Evolutionary conservation across 1,140 invertebrate genomes (phyloP), one percentile per base, ranked within the genome.

Genomic region (Lerema accius): DNA sequence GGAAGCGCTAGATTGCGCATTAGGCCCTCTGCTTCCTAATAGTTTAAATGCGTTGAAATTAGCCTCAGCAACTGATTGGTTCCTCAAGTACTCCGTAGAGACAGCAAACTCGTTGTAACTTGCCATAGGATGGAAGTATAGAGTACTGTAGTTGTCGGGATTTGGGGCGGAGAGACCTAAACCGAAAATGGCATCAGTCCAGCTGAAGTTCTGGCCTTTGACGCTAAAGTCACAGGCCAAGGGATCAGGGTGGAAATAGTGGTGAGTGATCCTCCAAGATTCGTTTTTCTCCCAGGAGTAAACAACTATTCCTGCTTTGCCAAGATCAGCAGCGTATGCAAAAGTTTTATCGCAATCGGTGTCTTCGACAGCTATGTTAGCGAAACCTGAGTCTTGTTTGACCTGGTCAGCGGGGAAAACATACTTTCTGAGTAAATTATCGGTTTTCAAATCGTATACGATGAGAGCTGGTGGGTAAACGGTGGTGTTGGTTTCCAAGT

Each of bases 101-200:
- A 95, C 94, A 0, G 93, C 80, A 76, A 95, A 96, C 76, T 96
- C 95, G 74, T 94, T 93, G 10, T 92, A 94, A 63, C 95, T 95
- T 7, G 94, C 93, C 68, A 96, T 91, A 0, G 95, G 94, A 80
- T 96, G 95, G 90, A 96, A 96, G 68, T 95, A 96, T 1, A 96
- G 73, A 0, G 93, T 95, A 58, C 95, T 94, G 73, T 89, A 95
- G 19, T 94, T 95, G 59, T 95, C 93, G 1, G 84, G 65, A 42
- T 92, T 92, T 0, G 93, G 92, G 4, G 92, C 92, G 1, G 93
- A 93, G 6, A 96, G 68, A 0, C 94, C 94, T 42, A 96, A 78
- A 0, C 95, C 95, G 53, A 96, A 96, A 0, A 96, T 74, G 5
- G 94, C 95, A 75, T 96, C 95, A 4, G 92, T 93, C 95, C 95